phyloP scores from a whole-genome alignment of 2,113 vertebrate species.

The Dermatemys mawii region DNA sequence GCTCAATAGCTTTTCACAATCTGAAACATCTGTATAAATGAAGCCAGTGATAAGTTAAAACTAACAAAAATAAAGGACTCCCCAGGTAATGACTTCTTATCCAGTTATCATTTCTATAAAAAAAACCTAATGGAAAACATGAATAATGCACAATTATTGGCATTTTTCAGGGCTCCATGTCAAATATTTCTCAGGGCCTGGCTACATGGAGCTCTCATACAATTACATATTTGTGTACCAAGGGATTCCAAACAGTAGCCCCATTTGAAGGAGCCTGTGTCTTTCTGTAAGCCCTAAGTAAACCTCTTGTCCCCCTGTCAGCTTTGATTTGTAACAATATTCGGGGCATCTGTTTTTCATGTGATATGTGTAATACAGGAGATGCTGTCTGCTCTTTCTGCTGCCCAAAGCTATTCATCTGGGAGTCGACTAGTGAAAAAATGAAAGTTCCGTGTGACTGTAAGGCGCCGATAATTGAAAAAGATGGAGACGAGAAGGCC shows the following conservation, averaged over 20 bases:
- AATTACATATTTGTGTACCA: background rate
- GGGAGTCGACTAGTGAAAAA: background rate
- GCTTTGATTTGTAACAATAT: constrained; percentile 66
- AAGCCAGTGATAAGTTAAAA: background rate
- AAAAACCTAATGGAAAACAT: background rate
- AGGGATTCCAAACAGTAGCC: constrained; percentile 50
- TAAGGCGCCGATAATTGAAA: constrained; percentile 25
- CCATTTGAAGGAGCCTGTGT: constrained; percentile 27
- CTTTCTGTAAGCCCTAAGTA: constrained; percentile 43
- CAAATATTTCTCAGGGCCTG: background rate
- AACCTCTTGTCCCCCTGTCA: constrained; percentile 60
- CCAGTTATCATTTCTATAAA: background rate
- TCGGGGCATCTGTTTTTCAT: constrained; percentile 75
- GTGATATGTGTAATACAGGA: constrained; percentile 57
- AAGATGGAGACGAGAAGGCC: background rate
- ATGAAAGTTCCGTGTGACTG: background rate
- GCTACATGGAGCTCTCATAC: background rate
- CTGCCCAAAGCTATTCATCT: constrained; percentile 56
- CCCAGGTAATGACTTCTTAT: background rate
- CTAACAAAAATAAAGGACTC: background rate
- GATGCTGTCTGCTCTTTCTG: constrained; percentile 50
- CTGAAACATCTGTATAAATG: background rate
- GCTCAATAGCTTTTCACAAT: fast-evolving
- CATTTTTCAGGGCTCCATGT: background rate
- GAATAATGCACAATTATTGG: fast-evolving